phyloP scores from a whole-genome alignment of 2,888 invertebrate genomes.

The Coelopa pilipes region DNA sequence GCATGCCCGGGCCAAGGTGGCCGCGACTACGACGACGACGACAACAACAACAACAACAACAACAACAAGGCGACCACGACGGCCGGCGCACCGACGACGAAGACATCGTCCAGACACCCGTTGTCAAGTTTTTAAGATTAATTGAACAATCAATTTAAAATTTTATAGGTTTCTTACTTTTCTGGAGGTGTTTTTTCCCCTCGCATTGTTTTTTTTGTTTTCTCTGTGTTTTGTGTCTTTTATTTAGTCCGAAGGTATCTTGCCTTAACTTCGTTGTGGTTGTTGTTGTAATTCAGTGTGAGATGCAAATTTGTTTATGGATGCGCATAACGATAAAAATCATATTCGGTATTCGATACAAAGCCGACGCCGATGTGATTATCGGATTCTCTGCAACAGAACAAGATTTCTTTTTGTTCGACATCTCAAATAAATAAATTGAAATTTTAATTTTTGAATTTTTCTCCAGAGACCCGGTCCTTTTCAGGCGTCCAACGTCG shows the following conservation, averaged over 20 bases:
- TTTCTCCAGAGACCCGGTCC: too few species aligned
- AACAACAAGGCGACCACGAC: slow-evolving; percentile 11
- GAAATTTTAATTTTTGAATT: too few species aligned
- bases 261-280: slow-evolving; percentile 24
- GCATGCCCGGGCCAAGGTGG: neutral
- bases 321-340: slow-evolving; percentile 19
- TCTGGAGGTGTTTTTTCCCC: slow-evolving; percentile 38
- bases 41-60: slow-evolving; percentile 20
- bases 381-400: neutral
- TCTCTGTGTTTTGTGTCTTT: too few species aligned
- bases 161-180: slow-evolving; percentile 61
- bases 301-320: slow-evolving; percentile 35
- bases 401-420: neutral
- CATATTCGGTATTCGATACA: neutral
- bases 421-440: neutral
- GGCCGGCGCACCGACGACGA: slow-evolving; percentile 25
- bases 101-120: slow-evolving; percentile 45
- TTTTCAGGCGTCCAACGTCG: too few species aligned
- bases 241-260: too few species aligned
- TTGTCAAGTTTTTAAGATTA: slow-evolving; percentile 64
- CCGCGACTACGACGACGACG: neutral
- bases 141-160: slow-evolving; percentile 66
- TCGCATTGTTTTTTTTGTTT: too few species aligned
- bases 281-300: slow-evolving; percentile 17
- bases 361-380: neutral